A percentile compares a stretch with the other conserved stretches of the same genome.
These are phyloP conservation scores for Pristionchus pacificus DNA, from an alignment of 1,140 invertebrate genomes.

Conservation along the genomic window DNA sequence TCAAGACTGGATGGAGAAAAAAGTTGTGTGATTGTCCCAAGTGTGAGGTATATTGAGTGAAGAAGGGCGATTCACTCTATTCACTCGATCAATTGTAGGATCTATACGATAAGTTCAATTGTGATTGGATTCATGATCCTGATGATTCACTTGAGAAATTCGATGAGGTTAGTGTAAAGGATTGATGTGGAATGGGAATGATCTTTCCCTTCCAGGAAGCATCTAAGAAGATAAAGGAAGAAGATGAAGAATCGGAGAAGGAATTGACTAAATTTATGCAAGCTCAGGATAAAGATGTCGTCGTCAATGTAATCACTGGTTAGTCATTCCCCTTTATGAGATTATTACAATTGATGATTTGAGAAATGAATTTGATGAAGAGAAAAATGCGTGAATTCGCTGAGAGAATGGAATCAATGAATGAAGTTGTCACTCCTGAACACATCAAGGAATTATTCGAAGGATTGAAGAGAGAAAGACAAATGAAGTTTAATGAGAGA, in stretches of 20 bases:
- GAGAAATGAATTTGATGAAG: conserved; percentile 39
- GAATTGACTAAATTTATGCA: conserved; percentile 14
- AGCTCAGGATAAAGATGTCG: conserved; percentile 36
- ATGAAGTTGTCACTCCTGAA: conserved; percentile 31
- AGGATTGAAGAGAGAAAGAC: conserved; percentile 29
- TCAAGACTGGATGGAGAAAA: conserved; percentile 28
- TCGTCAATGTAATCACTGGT: conserved; percentile 32
- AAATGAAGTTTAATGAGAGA: no score
- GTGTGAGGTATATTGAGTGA: conserved; percentile 35
- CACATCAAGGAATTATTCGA: conserved; percentile 43
- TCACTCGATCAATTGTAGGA: no score
- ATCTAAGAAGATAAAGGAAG: no score
- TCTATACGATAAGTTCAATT: conserved; percentile 22
- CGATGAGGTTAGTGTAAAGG: background rate
- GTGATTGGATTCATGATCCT: conserved; percentile 44
- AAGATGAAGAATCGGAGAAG: background rate
- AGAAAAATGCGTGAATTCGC: conserved; percentile 36
- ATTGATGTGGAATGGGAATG: background rate
- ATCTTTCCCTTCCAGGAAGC: no score
- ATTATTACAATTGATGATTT: background rate
- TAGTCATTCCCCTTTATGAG: background rate
- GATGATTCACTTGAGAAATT: conserved; percentile 23
- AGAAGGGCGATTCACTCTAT: no score
- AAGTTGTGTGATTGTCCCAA: conserved; percentile 32
- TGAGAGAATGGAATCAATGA: background rate